Evolutionary conservation across 1,140 invertebrate species (phyloP), one percentile per base, ranked within the genome.

Genomic region (Phocides pigmalion): DNA sequence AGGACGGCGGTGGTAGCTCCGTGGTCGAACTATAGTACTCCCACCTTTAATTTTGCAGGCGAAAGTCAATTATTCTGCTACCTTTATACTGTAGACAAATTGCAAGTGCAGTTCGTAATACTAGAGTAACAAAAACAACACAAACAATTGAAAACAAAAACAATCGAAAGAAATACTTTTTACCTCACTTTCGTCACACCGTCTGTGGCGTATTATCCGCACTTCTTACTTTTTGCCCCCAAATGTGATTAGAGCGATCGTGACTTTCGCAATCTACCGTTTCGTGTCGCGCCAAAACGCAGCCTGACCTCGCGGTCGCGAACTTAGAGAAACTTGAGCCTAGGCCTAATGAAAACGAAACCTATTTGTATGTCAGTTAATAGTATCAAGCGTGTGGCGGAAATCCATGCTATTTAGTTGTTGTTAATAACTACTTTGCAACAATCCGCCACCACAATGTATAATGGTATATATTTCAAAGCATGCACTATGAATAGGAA

Each of bases 191-290:
- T 75, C 71, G 65, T 59, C 68, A 79, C 47, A 19, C 14, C 51
- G 68, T 73, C 50, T 35, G 32, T 35, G 32, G 11, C 28, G 56
- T 62, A 56, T 50, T 61, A 46, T 67, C 66, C 64, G 74, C 76
- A 73, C 73, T 68, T 82, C 61, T 71, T 63, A 50, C 71, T 82
- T 84, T 81, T 81, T 81, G 69, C 68, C 54, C 67, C 49, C 77
- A 70, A 83, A 74, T 83, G 81, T 86, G 79, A 79, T 80, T 81
- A 74, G 66, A 72, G 64, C 62, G 62, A 68, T 65, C 76, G 78
- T 77, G 78, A 74, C 74, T 83, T 79, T 83, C 72, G 75, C 74
- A 83, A 83, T 77, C 77, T 79, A 79, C 76, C 66, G 70, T 72
- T 72, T 73, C 74, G 74, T 79, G 81, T 76, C 79, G 76, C 32